Base-by-base conservation (phyloP, 2,797 vertebrate species). In the Rousettus madagascariensis region DNA sequence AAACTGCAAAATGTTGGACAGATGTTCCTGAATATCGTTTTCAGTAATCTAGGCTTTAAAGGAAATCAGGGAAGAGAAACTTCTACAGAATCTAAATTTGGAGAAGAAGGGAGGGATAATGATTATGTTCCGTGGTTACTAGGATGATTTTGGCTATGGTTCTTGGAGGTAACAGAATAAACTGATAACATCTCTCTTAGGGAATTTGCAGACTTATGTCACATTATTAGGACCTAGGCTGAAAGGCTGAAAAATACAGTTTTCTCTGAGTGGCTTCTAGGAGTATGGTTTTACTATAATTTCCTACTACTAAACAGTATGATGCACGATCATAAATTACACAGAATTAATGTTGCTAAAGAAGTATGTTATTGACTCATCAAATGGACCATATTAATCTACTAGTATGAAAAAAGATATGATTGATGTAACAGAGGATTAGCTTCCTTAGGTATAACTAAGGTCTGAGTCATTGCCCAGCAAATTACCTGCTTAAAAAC, bases 101-200 rank as follows among this genome's bases (percentile, higher is more conserved):
- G 16, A 9, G 13, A 28, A 65, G 30, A 89, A 66, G 90, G 68
- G 84, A 84, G 26, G 86, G 68, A 11, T 24, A 8, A 86, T 94
- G 93, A 96, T 92, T 96, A 86, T 92, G 86, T 82, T 96, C 96
- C 95, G 74, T 88, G 95, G 94, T 93, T 91, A 68, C 85, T 94
- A 82, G 96, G 95, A 96, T 96, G 96, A 92, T 95, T 96, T 97
- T 97, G 96, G 96, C 30, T 72, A 24, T 75, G 80, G 86, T 96
- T 95, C 83, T 88, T 84, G 36, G 93, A 95, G 79, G 74, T 74
- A 78, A 5, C 68, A 96, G 66, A 97, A 89, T 88, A 94, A 97
- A 96, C 82, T 86, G 94, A 95, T 90, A 95, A 82, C 90, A 5
- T 66, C 33, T 97, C 69, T 93, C 69, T 85, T 94, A 83, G 96